Conservation (phyloP, 2,113 vertebrate species). For the Dascyllus trimaculatus region DNA sequence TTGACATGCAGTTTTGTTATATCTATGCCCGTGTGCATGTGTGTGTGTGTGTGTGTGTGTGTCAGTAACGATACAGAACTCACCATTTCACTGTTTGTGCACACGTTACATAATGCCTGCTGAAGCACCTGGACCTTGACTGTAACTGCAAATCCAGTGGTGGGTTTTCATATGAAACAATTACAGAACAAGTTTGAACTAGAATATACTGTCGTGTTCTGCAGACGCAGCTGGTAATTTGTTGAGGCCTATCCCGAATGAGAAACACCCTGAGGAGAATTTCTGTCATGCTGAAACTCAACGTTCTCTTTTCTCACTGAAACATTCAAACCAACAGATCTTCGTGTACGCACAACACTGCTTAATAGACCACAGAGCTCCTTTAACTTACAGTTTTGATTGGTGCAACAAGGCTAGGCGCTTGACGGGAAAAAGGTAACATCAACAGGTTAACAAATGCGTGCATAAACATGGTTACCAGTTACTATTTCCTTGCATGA, state of each 20-base stretch:
- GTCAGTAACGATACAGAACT: background rate
- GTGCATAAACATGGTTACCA: background rate
- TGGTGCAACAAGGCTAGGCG: no score
- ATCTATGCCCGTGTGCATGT: background rate
- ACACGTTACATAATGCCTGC: slow-evolving; percentile 2
- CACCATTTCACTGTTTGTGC: background rate
- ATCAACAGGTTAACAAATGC: background rate
- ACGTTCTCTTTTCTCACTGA: background rate
- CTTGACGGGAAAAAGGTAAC: no score
- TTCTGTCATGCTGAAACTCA: background rate
- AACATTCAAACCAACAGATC: background rate
- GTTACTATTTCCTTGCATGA: background rate
- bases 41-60: background rate
- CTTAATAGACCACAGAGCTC: background rate
- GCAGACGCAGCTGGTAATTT: background rate
- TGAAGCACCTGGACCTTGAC: background rate
- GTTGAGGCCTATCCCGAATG: background rate
- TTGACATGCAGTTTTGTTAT: background rate
- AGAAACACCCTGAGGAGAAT: background rate
- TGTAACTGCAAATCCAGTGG: background rate
- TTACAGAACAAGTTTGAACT: slow-evolving; percentile 33
- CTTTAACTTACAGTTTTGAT: background rate
- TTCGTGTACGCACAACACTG: no score
- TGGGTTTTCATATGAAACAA: slow-evolving; percentile 9
- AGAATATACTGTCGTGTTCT: background rate